Base-by-base conservation (phyloP, 2,113 vertebrate genomes). In the Acanthisitta chloris region DNA sequence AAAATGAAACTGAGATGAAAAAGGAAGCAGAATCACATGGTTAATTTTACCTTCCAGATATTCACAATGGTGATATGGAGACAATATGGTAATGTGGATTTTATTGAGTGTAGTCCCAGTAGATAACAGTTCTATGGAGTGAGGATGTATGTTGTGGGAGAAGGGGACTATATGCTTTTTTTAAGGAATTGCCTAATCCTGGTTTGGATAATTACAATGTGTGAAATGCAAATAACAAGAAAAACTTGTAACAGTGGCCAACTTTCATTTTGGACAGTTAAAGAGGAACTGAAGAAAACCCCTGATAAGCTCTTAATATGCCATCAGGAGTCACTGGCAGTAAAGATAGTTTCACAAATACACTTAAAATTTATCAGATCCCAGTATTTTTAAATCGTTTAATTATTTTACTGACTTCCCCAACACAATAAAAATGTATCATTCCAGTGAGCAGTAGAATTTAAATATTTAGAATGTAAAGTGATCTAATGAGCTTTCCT, bases 151-250 rank as follows among this genome's bases (percentile, higher is more conserved):
- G 46, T 3, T 81, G 42, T 23, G 38, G 38, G n/a, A 8, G 48
- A 73, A 59, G 12, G 9, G 2, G 6, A 3, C 3, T 74, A n/a
- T 11, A 31, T 20, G 7, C 0, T 13, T 45, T 70, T 84, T n/a
- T 88, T 36, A 51, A 88, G 25, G 33, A 66, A 66, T 19, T 79
- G 25, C 4, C 36, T 81, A 77, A 89, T 78, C 33, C 33, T 31
- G 71, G 25, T 67, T 72, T 80, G 36, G 15, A 36, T 77, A 69
- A 83, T 46, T 43, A 31, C 11, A 59, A 13, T 42, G 29, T 73
- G 24, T 80, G 33, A 85, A 85, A 85, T 48, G 28, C 2, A 80
- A 86, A 58, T 69, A 69, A 42, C 7, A 83, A 78, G 4, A 31
- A 62, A 62, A 74, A 52, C n/a, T 40, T 62, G 20, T 38, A 52